These are phyloP conservation scores for Hypomesus transpacificus DNA, from an alignment of 2,113 vertebrate genomes.

Conservation along the genomic window DNA sequence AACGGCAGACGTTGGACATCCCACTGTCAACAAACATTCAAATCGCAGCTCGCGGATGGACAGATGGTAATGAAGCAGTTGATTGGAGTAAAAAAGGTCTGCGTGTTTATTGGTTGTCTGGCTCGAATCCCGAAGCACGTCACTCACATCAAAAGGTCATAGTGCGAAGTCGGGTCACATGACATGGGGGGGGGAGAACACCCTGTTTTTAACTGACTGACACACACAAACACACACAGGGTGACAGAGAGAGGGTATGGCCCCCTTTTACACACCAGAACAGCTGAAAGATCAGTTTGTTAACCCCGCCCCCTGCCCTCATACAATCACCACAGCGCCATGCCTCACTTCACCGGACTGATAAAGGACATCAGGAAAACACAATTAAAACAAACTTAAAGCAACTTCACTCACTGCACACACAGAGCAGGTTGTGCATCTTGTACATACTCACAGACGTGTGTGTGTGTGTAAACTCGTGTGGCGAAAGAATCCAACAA, in stretches of 20 bases:
- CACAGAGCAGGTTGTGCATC: no score
- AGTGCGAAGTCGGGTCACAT: constrained; percentile 65
- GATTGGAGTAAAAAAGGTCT: constrained; percentile 68
- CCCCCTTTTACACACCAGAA: neutral
- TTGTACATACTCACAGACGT: no score
- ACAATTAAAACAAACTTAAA: no score
- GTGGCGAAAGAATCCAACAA: no score
- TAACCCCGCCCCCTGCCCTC: neutral
- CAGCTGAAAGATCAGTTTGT: neutral
- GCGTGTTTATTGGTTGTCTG: constrained; percentile 72
- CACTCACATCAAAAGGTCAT: constrained; percentile 83
- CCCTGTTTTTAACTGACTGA: constrained; percentile 29
- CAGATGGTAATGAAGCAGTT: constrained; percentile 20
- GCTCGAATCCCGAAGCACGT: constrained; percentile 75
- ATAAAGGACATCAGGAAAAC: neutral
- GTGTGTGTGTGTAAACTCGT: no score
- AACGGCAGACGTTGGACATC: neutral
- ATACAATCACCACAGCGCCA: neutral
- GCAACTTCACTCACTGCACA: no score
- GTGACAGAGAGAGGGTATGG: neutral
- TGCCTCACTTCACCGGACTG: neutral
- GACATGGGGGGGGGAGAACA: constrained; percentile 34
- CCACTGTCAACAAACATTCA: constrained; percentile 19
- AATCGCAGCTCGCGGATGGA: constrained; percentile 19
- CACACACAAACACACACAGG: constrained; percentile 28